Evolutionary conservation across 1,140 invertebrate genomes (phyloP).

Genomic region (Phthorimaea operculella): DNA sequence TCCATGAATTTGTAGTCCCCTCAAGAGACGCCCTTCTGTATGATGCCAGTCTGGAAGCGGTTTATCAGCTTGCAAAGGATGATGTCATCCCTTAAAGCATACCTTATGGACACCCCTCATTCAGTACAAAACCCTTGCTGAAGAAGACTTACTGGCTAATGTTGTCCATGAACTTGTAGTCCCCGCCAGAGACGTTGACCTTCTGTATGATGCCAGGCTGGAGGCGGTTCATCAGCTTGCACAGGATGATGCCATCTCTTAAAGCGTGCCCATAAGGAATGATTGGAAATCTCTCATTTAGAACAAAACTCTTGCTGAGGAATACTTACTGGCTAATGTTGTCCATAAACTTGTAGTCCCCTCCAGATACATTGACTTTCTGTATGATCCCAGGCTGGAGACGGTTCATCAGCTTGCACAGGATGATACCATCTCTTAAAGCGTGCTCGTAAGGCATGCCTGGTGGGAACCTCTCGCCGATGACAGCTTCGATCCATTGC

Average conservation of each 20-base stretch:
- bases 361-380: conserved; percentile 88
- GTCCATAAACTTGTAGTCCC: conserved; percentile 95
- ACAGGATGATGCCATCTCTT: conserved; percentile 80
- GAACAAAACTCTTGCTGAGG: too few relatives aligned
- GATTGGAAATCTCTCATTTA: too few relatives aligned
- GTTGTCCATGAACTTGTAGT: conserved; percentile 97
- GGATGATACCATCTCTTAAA: conserved; percentile 83
- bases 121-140: too few relatives aligned
- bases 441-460: conserved; percentile 79
- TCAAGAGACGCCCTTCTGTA: conserved; percentile 85
- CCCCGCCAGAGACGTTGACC: conserved; percentile 86
- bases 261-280: conserved; percentile 84
- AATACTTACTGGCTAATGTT: too few relatives aligned
- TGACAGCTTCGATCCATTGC: conserved; percentile 88
- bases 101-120: too few relatives aligned
- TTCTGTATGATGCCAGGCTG: conserved; percentile 86
- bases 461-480: conserved; percentile 81
- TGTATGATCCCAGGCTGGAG: conserved; percentile 84
- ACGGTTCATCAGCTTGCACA: conserved; percentile 89
- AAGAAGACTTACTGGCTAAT: conserved; percentile 79
- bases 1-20: conserved; percentile 96
- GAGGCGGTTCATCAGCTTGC: conserved; percentile 88
- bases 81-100: conserved; percentile 82
- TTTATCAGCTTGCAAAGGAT: conserved; percentile 85
- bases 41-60: conserved; percentile 82